Conservation (phyloP, 2,888 invertebrate species). For the Tachina lurida region DNA sequence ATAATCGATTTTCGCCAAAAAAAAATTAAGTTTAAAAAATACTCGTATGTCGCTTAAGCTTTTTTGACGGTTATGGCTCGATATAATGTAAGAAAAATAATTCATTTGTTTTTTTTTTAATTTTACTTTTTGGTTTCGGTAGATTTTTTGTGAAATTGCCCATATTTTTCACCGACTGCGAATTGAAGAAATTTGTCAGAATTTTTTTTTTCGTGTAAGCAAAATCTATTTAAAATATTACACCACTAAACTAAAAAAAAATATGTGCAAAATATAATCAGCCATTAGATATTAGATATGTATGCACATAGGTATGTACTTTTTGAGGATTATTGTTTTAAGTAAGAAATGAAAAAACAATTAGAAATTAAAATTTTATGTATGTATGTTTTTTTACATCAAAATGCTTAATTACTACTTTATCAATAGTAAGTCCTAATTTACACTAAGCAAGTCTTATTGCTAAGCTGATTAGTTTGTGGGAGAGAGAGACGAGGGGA, state of each 20-base stretch:
- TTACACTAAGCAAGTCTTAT: too few relatives aligned
- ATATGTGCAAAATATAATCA: conserved; percentile 48
- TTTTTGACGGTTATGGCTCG: too few relatives aligned
- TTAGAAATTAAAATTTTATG: conserved; percentile 8
- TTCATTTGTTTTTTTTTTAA: too few relatives aligned
- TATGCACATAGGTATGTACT: background rate
- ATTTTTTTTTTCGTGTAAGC: conserved; percentile 40
- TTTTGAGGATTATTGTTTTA: conserved; percentile 14
- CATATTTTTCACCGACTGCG: background rate
- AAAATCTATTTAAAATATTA: conserved; percentile 47
- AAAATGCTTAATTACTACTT: conserved; percentile 61
- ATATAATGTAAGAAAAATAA: too few relatives aligned
- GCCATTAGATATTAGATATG: conserved; percentile 23
- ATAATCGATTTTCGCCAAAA: too few relatives aligned
- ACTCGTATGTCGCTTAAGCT: too few relatives aligned
- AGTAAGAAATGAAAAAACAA: background rate
- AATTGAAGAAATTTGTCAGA: background rate
- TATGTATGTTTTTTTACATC: conserved; percentile 35
- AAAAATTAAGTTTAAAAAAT: too few relatives aligned
- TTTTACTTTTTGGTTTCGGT: too few relatives aligned
- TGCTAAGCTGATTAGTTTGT: too few relatives aligned
- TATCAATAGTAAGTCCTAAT: background rate
- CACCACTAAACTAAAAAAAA: conserved; percentile 18
- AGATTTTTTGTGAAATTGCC: too few relatives aligned
- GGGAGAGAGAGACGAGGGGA: too few relatives aligned